phyloP scores from a whole-genome alignment of 1,140 invertebrate species.

The Mya arenaria region DNA sequence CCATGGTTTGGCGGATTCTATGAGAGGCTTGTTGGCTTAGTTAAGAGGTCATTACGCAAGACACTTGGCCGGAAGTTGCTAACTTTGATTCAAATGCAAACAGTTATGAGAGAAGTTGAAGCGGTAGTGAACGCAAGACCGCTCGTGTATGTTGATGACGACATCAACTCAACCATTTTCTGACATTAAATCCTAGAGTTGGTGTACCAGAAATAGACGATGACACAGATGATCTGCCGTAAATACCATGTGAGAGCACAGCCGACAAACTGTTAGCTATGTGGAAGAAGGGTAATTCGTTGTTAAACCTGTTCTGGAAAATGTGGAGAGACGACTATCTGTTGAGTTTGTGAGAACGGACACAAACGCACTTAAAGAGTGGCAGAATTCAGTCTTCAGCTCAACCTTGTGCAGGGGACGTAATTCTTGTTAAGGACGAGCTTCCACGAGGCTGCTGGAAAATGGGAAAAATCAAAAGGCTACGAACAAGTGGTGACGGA shows the following conservation, averaged over 20 bases:
- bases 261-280: not conserved
- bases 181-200: not conserved
- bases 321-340: constrained; percentile 16
- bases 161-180: not conserved
- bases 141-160: no score
- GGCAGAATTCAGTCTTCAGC: not conserved
- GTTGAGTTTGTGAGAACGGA: constrained; percentile 7
- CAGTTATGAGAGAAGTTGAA: constrained; percentile 4
- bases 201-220: no score
- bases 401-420: not conserved
- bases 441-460: not conserved
- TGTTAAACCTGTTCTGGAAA: not conserved
- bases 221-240: no score
- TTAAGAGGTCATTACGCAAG: no score
- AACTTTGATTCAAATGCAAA: constrained; percentile 8
- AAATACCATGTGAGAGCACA: not conserved
- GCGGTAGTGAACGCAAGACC: not conserved
- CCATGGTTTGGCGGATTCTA: no score
- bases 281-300: not conserved
- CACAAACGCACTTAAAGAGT: no score
- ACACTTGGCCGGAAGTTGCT: constrained; percentile 6
- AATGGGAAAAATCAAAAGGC: constrained; percentile 15
- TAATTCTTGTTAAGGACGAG: constrained; percentile 5
- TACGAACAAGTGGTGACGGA: constrained; percentile 9
- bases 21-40: no score